Base-by-base conservation (phyloP, 1,140 invertebrate genomes). In the Calosoma granatense region DNA sequence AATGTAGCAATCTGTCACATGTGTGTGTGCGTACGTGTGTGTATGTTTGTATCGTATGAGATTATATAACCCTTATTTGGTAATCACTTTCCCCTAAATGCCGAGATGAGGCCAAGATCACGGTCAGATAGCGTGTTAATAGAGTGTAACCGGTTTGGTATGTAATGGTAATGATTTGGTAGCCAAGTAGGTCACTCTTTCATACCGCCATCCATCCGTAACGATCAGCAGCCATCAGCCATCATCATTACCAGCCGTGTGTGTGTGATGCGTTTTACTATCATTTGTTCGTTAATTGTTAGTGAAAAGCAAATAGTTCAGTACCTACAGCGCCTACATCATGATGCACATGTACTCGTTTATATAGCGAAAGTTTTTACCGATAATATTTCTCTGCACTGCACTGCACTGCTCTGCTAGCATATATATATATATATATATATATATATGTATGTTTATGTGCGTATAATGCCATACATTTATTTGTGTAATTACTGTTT, bases 291-390 rank as follows among this genome's bases (percentile, higher is more conserved):
- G 41, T 12, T 47, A 47, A 47, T 47, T 47, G 15, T 17, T 17
- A 47, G 41, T 47, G 41, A 47, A 47, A 47, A 47, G 41, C 41
- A 47, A 47, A 47, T 11, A 47, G 41, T 47, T 47, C 41, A 17
- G 17, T 17, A 36, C 26, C 6, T 36, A 36, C 26, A 9, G n/a
- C 26, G n/a, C 26, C 26, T 36, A 36, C 6, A 36, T 36, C 6
- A 36, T 36, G 26, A n/a, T 36, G 26, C 6, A 9, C 6, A 36
- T 36, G 26, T 9, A 36, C 6, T 9, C n/a, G 26, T 6, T 36
- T 36, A 9, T n/a, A 36, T n/a, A 36, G 26, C 26, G 26, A 36
- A 36, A 36, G 26, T 36, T 36, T n/a, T 36, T 36, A 6, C 26
- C n/a, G n/a, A n/a, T n/a, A n/a, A n/a, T n/a, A n/a, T n/a, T n/a